phyloP scores from a whole-genome alignment of 2,888 invertebrate genomes.

The Agrilus mali region DNA sequence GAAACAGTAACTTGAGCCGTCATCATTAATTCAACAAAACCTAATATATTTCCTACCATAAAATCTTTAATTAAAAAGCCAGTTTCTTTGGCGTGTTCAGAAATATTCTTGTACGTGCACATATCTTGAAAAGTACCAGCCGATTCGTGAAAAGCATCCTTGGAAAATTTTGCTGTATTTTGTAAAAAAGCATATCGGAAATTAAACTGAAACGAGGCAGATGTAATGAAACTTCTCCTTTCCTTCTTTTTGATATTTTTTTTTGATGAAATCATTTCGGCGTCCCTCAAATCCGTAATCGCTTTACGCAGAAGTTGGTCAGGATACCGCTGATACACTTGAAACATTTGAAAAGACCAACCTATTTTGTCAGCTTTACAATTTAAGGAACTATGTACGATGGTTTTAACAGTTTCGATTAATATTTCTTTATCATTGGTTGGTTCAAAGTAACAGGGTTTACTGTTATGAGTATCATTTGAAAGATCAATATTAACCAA shows the following conservation, averaged over 20 bases:
- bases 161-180: conserved; percentile 33
- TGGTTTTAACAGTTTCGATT: conserved; percentile 40
- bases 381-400: conserved; percentile 55
- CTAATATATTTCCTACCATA: conserved; percentile 35
- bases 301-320: conserved; percentile 49
- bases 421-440: conserved; percentile 37
- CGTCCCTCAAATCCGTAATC: conserved; percentile 43
- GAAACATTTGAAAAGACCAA: conserved; percentile 53
- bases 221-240: conserved; percentile 22
- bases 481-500: too few species aligned
- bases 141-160: conserved; percentile 32
- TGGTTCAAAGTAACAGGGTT: conserved; percentile 29
- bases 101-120: conserved; percentile 1
- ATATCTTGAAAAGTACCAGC: conserved; percentile 15
- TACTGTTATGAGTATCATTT: too few species aligned
- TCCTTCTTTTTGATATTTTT: conserved; percentile 26
- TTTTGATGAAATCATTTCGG: conserved; percentile 46
- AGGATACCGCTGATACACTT: conserved; percentile 59
- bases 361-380: conserved; percentile 47
- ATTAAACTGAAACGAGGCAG: conserved; percentile 36
- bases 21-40: conserved; percentile 35
- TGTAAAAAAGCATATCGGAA: conserved; percentile 22
- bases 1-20: conserved; percentile 28
- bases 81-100: conserved; percentile 10
- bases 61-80: conserved; percentile 12